Conservation (phyloP, 2,888 invertebrate genomes). For the Lampropteryx suffumata region DNA sequence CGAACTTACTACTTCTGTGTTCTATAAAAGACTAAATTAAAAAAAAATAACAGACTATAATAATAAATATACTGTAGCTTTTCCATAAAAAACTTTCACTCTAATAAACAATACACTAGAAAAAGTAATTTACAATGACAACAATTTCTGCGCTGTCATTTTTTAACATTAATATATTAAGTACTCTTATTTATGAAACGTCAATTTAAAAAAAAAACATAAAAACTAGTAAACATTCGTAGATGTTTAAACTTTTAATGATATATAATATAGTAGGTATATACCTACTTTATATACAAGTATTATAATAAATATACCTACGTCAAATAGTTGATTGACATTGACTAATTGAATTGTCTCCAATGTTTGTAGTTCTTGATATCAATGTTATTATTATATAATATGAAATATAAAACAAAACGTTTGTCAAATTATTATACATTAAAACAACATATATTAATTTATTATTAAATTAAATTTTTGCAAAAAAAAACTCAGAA, state of each 20-base stretch:
- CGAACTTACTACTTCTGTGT: constrained; percentile 41
- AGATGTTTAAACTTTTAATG: constrained; percentile 21
- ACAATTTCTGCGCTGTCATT: not conserved
- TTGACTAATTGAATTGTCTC: constrained; percentile 45
- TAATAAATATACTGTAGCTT: constrained; percentile 51
- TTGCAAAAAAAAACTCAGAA: too few species aligned
- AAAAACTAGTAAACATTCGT: constrained; percentile 45
- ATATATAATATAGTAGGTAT: constrained; percentile 3
- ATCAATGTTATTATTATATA: constrained; percentile 19
- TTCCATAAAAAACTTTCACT: constrained; percentile 34
- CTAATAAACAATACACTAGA: too few species aligned
- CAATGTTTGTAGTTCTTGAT: constrained; percentile 31
- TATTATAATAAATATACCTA: constrained; percentile 3
- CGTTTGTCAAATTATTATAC: constrained; percentile 16
- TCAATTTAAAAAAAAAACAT: constrained; percentile 36
- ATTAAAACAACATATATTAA: too few species aligned
- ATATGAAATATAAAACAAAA: constrained; percentile 13
- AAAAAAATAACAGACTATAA: constrained; percentile 32
- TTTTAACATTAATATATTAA: not conserved
- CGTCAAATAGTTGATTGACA: constrained; percentile 31
- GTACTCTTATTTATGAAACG: constrained; percentile 19
- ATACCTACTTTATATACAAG: not conserved
- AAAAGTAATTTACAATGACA: too few species aligned
- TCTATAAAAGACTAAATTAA: constrained; percentile 47
- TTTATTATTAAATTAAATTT: too few species aligned